Evolutionary conservation across 2,797 vertebrate species (phyloP).

Genomic region (Artibeus jamaicensis): DNA sequence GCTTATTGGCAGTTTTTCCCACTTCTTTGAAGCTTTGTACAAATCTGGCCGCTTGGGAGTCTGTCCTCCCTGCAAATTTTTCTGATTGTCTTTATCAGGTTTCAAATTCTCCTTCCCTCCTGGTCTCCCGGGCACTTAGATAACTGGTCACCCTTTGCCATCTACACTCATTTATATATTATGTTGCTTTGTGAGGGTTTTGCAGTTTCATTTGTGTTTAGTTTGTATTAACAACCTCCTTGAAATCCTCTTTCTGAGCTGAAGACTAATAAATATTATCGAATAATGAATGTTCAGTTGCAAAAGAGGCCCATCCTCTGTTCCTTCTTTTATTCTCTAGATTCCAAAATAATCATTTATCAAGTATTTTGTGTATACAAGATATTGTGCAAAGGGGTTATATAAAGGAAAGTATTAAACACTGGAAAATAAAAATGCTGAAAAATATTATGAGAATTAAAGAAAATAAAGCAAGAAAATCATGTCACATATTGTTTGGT

Average conservation of each 20-base stretch:
- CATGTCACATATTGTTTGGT: too few relatives aligned
- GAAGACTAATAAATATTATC: neutral
- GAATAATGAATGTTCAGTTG: neutral
- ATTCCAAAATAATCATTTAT: neutral
- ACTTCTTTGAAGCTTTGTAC: neutral
- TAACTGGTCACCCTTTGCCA: neutral
- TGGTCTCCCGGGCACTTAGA: neutral
- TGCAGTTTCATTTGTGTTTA: neutral
- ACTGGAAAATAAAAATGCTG: neutral
- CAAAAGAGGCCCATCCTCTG: neutral
- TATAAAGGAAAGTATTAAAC: neutral
- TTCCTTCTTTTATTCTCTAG: neutral
- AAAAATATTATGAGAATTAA: neutral
- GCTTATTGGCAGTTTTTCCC: constrained; percentile 36
- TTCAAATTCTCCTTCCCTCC: neutral
- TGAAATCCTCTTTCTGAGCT: neutral
- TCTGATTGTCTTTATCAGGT: neutral
- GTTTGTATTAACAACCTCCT: constrained; percentile 9
- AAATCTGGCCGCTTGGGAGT: neutral
- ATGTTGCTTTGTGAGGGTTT: constrained; percentile 11
- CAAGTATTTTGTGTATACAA: neutral
- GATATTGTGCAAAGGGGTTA: neutral
- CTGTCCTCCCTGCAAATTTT: neutral
- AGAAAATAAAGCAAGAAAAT: neutral
- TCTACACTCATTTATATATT: neutral